phyloP scores from a whole-genome alignment of 2,113 vertebrate genomes.

The Delphinus delphis region DNA sequence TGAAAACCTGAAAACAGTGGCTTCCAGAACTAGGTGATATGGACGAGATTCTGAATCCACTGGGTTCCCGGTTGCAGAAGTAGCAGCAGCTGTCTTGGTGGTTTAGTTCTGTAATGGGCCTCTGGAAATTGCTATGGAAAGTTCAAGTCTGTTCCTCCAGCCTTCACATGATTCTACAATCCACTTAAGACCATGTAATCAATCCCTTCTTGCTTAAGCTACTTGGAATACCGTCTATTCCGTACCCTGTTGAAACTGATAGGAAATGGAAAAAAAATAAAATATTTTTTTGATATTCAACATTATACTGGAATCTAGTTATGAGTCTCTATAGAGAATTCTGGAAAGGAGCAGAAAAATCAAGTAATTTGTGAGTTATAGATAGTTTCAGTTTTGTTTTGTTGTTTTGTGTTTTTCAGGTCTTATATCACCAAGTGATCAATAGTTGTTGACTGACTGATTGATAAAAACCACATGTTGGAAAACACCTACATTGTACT shows the following conservation, averaged over 20 bases:
- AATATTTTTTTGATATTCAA: not conserved
- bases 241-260: not conserved
- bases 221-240: not conserved
- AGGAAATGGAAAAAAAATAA: constrained; percentile 19
- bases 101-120: not conserved
- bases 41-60: too few species aligned
- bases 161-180: not conserved
- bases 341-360: not conserved
- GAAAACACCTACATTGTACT: not conserved
- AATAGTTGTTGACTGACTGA: not conserved
- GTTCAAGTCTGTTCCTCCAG: not conserved
- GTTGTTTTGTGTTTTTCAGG: not conserved
- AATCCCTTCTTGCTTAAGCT: not conserved
- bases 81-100: not conserved
- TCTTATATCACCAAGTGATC: not conserved
- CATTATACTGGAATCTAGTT: not conserved
- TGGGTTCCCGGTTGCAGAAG: not conserved
- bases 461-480: not conserved
- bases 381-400: not conserved
- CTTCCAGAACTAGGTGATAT: not conserved
- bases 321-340: not conserved
- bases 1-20: not conserved
- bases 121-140: not conserved
- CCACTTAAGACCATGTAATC: not conserved
- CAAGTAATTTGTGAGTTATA: not conserved